Percentiles rank a stretch among this genome's conserved stretches.
Evolutionary conservation across 2,113 vertebrate species (phyloP).

Genomic region (Ictidomys tridecemlineatus): DNA sequence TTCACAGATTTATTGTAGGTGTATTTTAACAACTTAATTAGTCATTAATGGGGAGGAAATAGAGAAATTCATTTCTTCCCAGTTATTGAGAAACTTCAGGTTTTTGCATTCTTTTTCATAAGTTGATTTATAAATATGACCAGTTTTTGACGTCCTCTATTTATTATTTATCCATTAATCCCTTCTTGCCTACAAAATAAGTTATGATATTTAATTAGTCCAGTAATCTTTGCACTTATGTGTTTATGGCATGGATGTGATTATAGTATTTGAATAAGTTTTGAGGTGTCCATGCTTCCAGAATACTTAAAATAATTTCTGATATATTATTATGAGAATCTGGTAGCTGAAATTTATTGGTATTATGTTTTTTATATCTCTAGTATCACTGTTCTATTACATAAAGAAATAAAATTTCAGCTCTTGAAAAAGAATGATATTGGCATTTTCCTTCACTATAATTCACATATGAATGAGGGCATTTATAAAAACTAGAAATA

Average conservation of each 20-base stretch:
- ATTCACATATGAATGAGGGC: not conserved
- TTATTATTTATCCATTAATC: conserved; percentile 74
- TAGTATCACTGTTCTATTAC: not conserved
- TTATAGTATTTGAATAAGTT: conserved; percentile 54
- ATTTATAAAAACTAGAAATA: not conserved
- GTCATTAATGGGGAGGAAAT: not conserved
- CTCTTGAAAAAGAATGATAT: not conserved
- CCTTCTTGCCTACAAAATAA: conserved; percentile 53
- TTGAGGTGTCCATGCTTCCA: not conserved
- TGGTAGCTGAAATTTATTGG: conserved; percentile 15
- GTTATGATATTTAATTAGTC: conserved; percentile 70
- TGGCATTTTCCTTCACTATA: not conserved
- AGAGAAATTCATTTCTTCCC: conserved; percentile 43
- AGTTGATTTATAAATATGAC: conserved; percentile 23
- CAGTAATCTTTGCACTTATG: conserved; percentile 50
- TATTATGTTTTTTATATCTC: not conserved
- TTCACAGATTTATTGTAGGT: not conserved
- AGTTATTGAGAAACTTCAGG: conserved; percentile 2
- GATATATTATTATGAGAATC: conserved; percentile 31
- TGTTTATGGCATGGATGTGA: not conserved
- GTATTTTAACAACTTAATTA: not conserved
- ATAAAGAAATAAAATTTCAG: conserved; percentile 18
- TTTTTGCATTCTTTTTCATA: conserved; percentile 56
- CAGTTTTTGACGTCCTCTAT: conserved; percentile 56
- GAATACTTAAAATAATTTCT: conserved; percentile 33